Percentiles rank a stretch among this genome's conserved stretches.
phyloP scores from a whole-genome alignment of 2,797 vertebrate genomes.

The Coreius guichenoti region DNA sequence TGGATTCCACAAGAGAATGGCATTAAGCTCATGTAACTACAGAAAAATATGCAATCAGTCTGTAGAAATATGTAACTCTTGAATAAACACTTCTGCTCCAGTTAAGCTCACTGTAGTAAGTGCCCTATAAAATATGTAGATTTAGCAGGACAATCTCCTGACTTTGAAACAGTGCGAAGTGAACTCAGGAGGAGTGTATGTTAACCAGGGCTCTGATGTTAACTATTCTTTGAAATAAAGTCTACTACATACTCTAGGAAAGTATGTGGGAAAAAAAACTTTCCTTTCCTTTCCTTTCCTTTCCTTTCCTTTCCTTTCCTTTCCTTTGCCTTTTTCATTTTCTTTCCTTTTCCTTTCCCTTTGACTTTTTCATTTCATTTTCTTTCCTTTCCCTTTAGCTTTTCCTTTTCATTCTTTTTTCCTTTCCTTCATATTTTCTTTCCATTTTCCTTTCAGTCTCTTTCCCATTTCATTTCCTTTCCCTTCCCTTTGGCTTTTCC shows the following conservation, averaged over 20 bases:
- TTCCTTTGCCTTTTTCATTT: too few species aligned
- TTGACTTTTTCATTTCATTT: not conserved
- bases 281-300: too few species aligned
- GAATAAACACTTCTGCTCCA: constrained; percentile 16
- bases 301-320: not conserved
- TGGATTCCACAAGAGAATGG: constrained; percentile 2
- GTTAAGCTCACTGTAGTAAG: constrained; percentile 12
- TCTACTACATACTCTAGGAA: not conserved
- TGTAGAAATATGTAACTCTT: constrained; percentile 6
- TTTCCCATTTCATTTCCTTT: not conserved
- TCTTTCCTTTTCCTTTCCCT: too few species aligned
- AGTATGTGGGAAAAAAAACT: not conserved
- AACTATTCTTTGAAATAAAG: constrained; percentile 9
- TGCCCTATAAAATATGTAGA: constrained; percentile 31
- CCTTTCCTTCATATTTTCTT: not conserved
- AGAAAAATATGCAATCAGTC: not conserved
- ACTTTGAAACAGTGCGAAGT: not conserved
- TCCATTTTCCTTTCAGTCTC: not conserved
- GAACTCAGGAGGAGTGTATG: not conserved
- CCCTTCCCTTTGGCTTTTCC: too few species aligned
- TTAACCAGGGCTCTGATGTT: not conserved
- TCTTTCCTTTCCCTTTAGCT: too few species aligned
- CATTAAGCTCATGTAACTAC: not conserved
- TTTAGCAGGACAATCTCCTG: not conserved
- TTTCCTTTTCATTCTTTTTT: not conserved